Conservation (phyloP, 2,113 vertebrate species). For the Sturnus vulgaris region DNA sequence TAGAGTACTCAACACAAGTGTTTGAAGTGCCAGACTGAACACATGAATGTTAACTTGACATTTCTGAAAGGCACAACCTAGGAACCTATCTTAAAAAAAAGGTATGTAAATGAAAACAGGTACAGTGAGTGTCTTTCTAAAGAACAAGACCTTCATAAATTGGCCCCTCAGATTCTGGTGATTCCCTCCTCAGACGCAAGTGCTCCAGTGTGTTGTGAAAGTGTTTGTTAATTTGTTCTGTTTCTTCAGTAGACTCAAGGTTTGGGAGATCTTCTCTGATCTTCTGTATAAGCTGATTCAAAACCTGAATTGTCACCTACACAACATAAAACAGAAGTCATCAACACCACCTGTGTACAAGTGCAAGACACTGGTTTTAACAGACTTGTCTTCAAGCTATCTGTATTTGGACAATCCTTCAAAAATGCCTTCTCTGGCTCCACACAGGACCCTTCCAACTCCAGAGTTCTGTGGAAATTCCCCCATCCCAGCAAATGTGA, state of each 20-base stretch:
- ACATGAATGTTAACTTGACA: conserved; percentile 68
- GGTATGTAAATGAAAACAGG: conserved; percentile 43
- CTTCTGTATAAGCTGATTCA: conserved; percentile 99
- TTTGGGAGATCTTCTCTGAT: conserved; percentile 97
- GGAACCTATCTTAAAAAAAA: conserved; percentile 55
- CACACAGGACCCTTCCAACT: background rate
- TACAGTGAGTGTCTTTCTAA: conserved; percentile 45
- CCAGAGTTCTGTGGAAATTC: background rate
- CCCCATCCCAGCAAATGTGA: background rate
- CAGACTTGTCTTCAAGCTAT: background rate
- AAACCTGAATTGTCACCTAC: conserved; percentile 95
- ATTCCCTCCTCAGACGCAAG: conserved; percentile 91
- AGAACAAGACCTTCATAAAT: conserved; percentile 90
- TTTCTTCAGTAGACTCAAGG: conserved; percentile 95
- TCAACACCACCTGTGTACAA: background rate
- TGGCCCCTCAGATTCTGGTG: conserved; percentile 90
- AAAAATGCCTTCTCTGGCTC: background rate
- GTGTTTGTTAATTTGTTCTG: conserved; percentile 99
- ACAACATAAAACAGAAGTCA: background rate
- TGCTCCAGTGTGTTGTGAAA: conserved; percentile 99
- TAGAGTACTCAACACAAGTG: conserved; percentile 64
- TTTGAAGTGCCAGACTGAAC: conserved; percentile 71
- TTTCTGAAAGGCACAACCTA: conserved; percentile 82
- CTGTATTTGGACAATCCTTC: background rate
- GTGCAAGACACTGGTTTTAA: background rate